Conservation (phyloP, 2,113 vertebrate genomes). For the Poicephalus gulielmi region DNA sequence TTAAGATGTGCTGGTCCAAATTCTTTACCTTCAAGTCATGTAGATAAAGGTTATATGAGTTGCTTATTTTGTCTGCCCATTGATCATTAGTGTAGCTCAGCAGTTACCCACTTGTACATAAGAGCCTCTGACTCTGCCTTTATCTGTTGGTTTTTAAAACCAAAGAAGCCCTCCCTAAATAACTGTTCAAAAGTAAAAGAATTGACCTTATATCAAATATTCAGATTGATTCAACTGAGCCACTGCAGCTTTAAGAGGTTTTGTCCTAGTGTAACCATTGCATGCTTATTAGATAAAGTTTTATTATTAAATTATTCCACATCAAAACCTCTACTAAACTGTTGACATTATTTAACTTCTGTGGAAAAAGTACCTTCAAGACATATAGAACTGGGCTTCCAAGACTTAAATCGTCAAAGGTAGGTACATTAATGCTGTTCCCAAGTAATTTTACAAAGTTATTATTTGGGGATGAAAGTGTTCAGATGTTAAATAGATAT, state of each 20-base stretch:
- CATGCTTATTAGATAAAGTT: slow-evolving; percentile 80
- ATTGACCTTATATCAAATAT: slow-evolving; percentile 29
- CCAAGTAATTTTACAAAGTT: slow-evolving; percentile 73
- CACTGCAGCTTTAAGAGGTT: slow-evolving; percentile 81
- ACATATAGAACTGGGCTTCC: slow-evolving; percentile 89
- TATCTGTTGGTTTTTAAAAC: not conserved
- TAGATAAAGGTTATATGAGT: not conserved
- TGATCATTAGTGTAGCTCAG: slow-evolving; percentile 19
- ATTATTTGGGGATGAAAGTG: slow-evolving; percentile 68
- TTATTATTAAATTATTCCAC: slow-evolving; percentile 79
- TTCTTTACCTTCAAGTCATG: not conserved
- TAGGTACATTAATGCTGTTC: slow-evolving; percentile 87
- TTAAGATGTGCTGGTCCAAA: not conserved
- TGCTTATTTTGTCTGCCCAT: not conserved
- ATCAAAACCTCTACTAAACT: slow-evolving; percentile 92
- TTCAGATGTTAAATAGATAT: slow-evolving; percentile 43
- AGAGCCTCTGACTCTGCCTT: slow-evolving; percentile 4
- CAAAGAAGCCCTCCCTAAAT: slow-evolving; percentile 44
- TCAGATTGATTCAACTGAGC: slow-evolving; percentile 60
- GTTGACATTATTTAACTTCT: slow-evolving; percentile 93
- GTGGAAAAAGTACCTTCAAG: slow-evolving; percentile 89
- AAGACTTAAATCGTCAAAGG: slow-evolving; percentile 86
- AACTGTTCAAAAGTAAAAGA: not conserved
- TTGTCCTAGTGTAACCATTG: slow-evolving; percentile 76
- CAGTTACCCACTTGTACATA: not conserved